A percentile compares a stretch with the other conserved stretches of the same genome.
phyloP scores from a whole-genome alignment of 92 coral and sea anemone species.

The Palythoa heliodiscus region DNA sequence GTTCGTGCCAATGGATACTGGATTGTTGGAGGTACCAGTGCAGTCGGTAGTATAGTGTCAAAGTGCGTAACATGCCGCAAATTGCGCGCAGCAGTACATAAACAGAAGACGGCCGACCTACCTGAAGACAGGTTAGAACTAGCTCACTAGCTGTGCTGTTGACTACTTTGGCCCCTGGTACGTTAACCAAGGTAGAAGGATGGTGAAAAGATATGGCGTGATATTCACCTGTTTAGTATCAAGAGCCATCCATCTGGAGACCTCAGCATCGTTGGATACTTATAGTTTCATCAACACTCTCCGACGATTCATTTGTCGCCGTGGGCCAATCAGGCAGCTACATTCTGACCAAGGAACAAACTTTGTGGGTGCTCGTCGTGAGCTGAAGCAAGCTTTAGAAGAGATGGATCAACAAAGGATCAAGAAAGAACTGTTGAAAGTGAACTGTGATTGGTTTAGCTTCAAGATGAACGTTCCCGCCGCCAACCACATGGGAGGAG shows the following conservation, averaged over 20 bases:
- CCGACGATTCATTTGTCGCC: constrained; percentile 38
- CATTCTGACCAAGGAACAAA: constrained; percentile 37
- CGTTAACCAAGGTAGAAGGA: neutral
- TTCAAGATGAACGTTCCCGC: constrained; percentile 3
- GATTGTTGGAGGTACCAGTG: constrained; percentile 46
- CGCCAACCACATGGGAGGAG: constrained; percentile 26
- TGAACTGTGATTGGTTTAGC: constrained; percentile 8
- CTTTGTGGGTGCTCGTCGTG: constrained; percentile 33
- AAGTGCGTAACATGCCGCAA: constrained; percentile 37
- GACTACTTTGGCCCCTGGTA: constrained; percentile 11
- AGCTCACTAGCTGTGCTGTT: constrained; percentile 1
- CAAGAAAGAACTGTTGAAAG: constrained; percentile 6
- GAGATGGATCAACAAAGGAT: constrained; percentile 13
- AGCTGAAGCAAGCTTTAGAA: constrained; percentile 13
- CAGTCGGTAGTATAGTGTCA: constrained; percentile 33
- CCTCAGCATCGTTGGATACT: constrained; percentile 20
- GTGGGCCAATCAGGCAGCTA: constrained; percentile 39
- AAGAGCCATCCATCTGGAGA: constrained; percentile 19
- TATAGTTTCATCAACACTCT: constrained; percentile 36
- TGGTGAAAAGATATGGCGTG: neutral
- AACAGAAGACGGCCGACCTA: constrained; percentile 39
- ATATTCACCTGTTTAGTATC: constrained; percentile 3
- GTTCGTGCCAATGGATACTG: constrained; percentile 48
- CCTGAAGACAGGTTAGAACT: neutral
- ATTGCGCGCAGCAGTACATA: constrained; percentile 31